phyloP scores from a whole-genome alignment of 1,140 invertebrate genomes.

The Polypedilum pembai region DNA sequence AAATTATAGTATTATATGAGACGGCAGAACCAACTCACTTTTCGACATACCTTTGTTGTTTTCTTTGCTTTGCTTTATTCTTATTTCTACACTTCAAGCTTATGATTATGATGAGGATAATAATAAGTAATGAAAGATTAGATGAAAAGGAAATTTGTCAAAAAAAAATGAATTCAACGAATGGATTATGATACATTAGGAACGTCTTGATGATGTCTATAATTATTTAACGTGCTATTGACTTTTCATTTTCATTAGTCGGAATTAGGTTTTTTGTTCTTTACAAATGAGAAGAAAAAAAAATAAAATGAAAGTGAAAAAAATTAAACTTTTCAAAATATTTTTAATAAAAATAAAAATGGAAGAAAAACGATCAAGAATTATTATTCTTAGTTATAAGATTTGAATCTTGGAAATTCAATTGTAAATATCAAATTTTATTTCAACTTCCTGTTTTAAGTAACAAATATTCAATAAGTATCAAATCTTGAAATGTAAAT shows the following conservation, averaged over 20 bases:
- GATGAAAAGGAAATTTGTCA: slow-evolving; percentile 12
- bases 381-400: no score
- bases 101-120: slow-evolving; percentile 3
- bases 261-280: not conserved
- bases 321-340: no score
- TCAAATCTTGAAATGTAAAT: no score
- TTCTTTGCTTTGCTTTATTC: no score
- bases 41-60: not conserved
- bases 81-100: not conserved
- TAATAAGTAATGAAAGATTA: not conserved
- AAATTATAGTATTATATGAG: slow-evolving; percentile 1
- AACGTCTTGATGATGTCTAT: not conserved
- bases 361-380: no score
- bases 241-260: not conserved
- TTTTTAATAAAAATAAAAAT: no score
- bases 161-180: not conserved
- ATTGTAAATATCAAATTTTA: no score
- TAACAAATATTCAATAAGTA: no score
- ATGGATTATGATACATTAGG: slow-evolving; percentile 4
- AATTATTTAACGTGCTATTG: not conserved
- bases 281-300: no score
- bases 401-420: no score
- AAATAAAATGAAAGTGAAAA: no score
- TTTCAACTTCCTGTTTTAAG: no score
- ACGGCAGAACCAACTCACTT: not conserved